Evolutionary conservation across 2,113 vertebrate genomes (phyloP).

Genomic region (Apeltes quadracus): DNA sequence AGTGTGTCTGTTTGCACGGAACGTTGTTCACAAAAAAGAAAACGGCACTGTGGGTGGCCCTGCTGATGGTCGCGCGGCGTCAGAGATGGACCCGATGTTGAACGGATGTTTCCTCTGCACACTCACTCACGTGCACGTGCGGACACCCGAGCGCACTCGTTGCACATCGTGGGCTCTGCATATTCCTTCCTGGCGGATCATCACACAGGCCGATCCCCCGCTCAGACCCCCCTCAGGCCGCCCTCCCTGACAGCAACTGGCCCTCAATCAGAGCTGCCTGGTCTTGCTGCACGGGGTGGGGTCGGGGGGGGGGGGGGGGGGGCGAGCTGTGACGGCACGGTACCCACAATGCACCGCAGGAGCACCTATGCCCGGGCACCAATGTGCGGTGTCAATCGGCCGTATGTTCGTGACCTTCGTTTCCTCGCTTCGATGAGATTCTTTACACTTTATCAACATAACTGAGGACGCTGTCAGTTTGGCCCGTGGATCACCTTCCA

Average conservation of each 20-base stretch:
- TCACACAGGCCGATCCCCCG: slow-evolving; percentile 31
- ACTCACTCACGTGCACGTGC: background rate
- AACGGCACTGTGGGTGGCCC: background rate
- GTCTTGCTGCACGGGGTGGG: slow-evolving; percentile 29
- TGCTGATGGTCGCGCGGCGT: slow-evolving; percentile 15
- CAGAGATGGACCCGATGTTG: no score
- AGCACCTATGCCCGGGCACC: slow-evolving; percentile 22
- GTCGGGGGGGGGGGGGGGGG: background rate
- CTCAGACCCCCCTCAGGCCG: slow-evolving; percentile 25
- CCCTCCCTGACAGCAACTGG: slow-evolving; percentile 27
- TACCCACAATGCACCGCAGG: no score
- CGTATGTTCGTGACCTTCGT: slow-evolving; percentile 38
- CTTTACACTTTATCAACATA: slow-evolving; percentile 48
- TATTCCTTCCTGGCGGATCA: slow-evolving; percentile 53
- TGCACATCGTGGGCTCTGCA: slow-evolving; percentile 28
- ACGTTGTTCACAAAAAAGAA: slow-evolving; percentile 13
- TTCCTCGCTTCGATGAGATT: slow-evolving; percentile 7
- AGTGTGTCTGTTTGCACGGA: slow-evolving; percentile 14
- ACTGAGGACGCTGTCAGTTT: slow-evolving; percentile 38
- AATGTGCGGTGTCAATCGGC: slow-evolving; percentile 23
- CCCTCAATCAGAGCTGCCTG: slow-evolving; percentile 22
- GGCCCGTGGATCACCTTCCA: slow-evolving; percentile 52
- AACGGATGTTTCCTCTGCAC: slow-evolving; percentile 3
- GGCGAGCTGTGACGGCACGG: slow-evolving; percentile 9
- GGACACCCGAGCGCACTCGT: slow-evolving; percentile 19